These are phyloP conservation scores for Pocillopora verrucosa DNA, from an alignment of 64 coral and sea anemone genomes.

Conservation along the genomic window DNA sequence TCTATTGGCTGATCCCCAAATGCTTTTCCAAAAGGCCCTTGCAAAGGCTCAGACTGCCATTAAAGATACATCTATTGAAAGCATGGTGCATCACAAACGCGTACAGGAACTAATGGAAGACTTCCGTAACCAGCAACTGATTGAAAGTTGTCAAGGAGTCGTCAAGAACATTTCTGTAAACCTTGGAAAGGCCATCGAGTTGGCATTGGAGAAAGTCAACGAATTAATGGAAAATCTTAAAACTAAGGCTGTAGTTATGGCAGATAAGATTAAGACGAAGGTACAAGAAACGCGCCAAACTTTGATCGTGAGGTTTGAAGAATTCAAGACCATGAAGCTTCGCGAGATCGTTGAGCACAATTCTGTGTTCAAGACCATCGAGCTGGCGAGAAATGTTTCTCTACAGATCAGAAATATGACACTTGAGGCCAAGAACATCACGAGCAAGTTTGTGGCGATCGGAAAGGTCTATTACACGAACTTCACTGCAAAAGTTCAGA, in stretches of 20 bases:
- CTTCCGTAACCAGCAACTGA: conserved; percentile 60
- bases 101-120: conserved; percentile 68
- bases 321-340: conserved; percentile 77
- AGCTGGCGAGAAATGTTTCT: conserved; percentile 68
- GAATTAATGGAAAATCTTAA: conserved; percentile 48
- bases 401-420: conserved; percentile 45
- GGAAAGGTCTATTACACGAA: conserved; percentile 85
- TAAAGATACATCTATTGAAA: conserved; percentile 61
- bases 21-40: conserved; percentile 37
- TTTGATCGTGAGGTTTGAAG: conserved; percentile 45
- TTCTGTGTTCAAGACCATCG: conserved; percentile 75
- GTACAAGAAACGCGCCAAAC: conserved; percentile 43
- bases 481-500: conserved; percentile 45
- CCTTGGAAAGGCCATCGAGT: not conserved
- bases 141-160: conserved; percentile 30
- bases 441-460: conserved; percentile 60
- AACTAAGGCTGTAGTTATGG: conserved; percentile 43
- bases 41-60: conserved; percentile 32
- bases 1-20: conserved; percentile 65
- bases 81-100: conserved; percentile 60
- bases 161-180: conserved; percentile 23
- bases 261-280: conserved; percentile 60
- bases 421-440: conserved; percentile 66
- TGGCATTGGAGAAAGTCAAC: conserved; percentile 13
- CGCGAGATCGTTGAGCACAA: conserved; percentile 83